Conservation (phyloP, 2,113 vertebrate genomes). For the Centropus unirufus region DNA sequence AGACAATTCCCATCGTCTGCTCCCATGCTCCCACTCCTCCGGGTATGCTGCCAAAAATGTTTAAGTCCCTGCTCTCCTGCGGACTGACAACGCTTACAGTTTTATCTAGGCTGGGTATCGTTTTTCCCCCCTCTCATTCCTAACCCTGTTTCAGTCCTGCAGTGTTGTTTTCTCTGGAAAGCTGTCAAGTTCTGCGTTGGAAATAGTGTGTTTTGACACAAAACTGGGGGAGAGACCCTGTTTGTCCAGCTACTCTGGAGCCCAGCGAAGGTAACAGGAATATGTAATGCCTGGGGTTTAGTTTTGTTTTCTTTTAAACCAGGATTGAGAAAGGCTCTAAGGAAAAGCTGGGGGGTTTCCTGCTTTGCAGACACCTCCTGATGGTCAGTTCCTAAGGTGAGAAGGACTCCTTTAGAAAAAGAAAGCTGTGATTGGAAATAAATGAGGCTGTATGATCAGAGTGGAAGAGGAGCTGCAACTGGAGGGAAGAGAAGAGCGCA, state of each 20-base stretch:
- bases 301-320: conserved; percentile 32
- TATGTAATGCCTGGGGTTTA: neutral
- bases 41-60: conserved; percentile 33
- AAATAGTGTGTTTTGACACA: conserved; percentile 30
- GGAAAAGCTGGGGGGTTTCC: conserved; percentile 7
- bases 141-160: conserved; percentile 20
- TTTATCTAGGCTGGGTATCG: conserved; percentile 21
- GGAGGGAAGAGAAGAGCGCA: neutral
- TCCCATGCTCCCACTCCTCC: neutral
- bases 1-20: neutral
- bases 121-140: conserved; percentile 27
- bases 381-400: neutral
- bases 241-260: conserved; percentile 47
- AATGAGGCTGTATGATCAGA: neutral
- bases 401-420: neutral
- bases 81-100: conserved; percentile 13
- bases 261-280: neutral
- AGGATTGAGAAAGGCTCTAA: neutral
- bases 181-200: conserved; percentile 19
- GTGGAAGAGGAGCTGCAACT: conserved; percentile 3
- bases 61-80: conserved; percentile 20
- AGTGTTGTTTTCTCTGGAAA: conserved; percentile 59
- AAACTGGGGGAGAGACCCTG: conserved; percentile 12
- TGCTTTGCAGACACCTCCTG: neutral
- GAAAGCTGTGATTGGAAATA: conserved; percentile 3